A percentile compares a stretch with the other conserved stretches of the same genome.
These are phyloP conservation scores for Drosophila aldrichi DNA, from an alignment of 2,888 invertebrate genomes.

Conservation along the genomic window DNA sequence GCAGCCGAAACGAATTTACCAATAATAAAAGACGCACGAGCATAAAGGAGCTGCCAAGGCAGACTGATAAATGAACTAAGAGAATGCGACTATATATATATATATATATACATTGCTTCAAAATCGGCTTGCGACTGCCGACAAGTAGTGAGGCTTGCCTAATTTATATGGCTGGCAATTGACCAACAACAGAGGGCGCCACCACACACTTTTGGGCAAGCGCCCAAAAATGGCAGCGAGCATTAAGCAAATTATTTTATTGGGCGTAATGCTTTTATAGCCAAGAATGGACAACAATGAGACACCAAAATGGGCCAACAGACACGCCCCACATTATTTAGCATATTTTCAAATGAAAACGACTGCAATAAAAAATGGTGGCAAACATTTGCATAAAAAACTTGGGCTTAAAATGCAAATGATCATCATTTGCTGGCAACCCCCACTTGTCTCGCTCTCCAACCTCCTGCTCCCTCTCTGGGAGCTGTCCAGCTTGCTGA, in stretches of 20 bases:
- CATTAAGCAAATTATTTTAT: constrained; percentile 82
- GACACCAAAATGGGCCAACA: constrained; percentile 53
- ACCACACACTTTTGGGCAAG: constrained; percentile 39
- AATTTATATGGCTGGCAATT: constrained; percentile 61
- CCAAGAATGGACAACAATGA: constrained; percentile 59
- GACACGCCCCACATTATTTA: constrained; percentile 41
- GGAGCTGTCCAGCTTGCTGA: neutral
- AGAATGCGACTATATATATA: constrained; percentile 6
- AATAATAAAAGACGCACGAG: constrained; percentile 48
- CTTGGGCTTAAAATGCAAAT: constrained; percentile 58
- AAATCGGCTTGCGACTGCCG: constrained; percentile 33
- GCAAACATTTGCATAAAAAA: constrained; percentile 63
- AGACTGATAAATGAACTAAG: constrained; percentile 71
- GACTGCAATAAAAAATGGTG: neutral
- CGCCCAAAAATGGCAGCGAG: constrained; percentile 52
- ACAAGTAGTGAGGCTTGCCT: constrained; percentile 44
- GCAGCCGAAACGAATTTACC: constrained; percentile 32
- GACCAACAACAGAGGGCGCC: constrained; percentile 65
- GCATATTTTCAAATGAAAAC: constrained; percentile 39
- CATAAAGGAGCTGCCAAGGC: constrained; percentile 38
- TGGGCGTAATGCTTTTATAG: constrained; percentile 82
- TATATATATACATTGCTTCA: constrained; percentile 7
- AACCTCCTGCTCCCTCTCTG: neutral
- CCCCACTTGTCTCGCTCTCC: neutral
- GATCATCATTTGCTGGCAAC: constrained; percentile 23